These are phyloP conservation scores for Mormyrus lacerda DNA, from an alignment of 2,113 vertebrate species.

Conservation along the genomic window DNA sequence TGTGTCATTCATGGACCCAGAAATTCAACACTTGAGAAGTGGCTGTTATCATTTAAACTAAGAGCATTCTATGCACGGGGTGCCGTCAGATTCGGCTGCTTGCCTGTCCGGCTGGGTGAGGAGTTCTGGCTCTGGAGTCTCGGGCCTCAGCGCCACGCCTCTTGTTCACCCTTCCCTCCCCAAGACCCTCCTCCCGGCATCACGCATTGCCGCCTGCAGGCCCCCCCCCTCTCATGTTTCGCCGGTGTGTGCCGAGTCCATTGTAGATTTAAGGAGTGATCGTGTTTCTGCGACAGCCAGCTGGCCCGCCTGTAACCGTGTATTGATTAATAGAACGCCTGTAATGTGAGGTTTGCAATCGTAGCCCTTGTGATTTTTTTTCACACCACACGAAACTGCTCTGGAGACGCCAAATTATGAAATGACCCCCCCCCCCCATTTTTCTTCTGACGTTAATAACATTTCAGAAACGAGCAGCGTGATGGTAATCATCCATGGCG, in stretches of 20 bases:
- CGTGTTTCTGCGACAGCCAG: background rate
- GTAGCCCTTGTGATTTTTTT: conserved; percentile 14
- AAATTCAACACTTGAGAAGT: background rate
- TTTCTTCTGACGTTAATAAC: conserved; percentile 16
- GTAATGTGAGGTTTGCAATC: conserved; percentile 1
- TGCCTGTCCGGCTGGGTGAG: background rate
- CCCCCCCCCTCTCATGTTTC: background rate
- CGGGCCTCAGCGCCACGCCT: background rate
- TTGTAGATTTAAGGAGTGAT: background rate
- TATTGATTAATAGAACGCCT: background rate
- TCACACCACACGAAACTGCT: conserved; percentile 22
- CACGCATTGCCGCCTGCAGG: background rate
- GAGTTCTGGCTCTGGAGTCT: background rate
- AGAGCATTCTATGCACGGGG: background rate
- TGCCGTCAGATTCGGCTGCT: background rate
- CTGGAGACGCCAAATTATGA: conserved; percentile 14
- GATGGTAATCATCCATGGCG: conserved; percentile 25
- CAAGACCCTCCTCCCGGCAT: background rate
- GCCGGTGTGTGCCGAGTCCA: background rate
- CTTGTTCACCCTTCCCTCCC: background rate
- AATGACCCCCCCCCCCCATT: conserved; percentile 1
- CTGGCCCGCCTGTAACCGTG: background rate
- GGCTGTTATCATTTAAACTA: too few relatives aligned
- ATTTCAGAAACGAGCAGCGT: conserved; percentile 20
- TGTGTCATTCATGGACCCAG: background rate